Conservation (phyloP, 2,888 invertebrate genomes). For the Melinaea menophilus region DNA sequence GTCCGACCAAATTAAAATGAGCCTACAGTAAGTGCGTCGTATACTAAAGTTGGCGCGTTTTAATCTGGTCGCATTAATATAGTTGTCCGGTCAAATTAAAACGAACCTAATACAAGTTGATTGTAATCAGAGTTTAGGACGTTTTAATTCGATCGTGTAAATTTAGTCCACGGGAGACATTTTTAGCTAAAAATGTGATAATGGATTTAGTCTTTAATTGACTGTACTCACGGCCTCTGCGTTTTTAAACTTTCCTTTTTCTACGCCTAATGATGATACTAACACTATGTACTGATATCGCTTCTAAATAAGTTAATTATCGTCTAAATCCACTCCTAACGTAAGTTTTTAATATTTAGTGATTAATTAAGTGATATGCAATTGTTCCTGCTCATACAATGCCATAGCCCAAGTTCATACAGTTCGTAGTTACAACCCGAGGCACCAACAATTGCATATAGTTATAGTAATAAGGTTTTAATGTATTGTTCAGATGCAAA, state of each 20-base stretch:
- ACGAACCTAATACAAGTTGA: constrained; percentile 27
- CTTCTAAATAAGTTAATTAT: constrained; percentile 60
- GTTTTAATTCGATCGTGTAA: constrained; percentile 43
- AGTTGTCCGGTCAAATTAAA: constrained; percentile 40
- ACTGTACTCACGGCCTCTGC: constrained; percentile 46
- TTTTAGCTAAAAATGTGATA: constrained; percentile 60
- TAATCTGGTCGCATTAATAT: too few species aligned
- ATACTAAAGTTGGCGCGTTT: too few species aligned
- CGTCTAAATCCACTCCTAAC: constrained; percentile 72
- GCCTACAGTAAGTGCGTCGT: too few species aligned
- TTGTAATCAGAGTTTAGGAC: constrained; percentile 16
- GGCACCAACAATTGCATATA: constrained; percentile 71
- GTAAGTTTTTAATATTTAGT: constrained; percentile 55
- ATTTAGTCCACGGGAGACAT: constrained; percentile 47
- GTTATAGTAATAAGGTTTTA: constrained; percentile 70
- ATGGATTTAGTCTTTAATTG: constrained; percentile 73
- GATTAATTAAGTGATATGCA: constrained; percentile 67
- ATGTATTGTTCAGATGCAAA: constrained; percentile 78
- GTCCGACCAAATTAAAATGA: too few species aligned
- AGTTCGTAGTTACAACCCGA: constrained; percentile 28
- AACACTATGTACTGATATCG: constrained; percentile 26
- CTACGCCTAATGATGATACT: constrained; percentile 29
- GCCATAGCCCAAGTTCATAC: constrained; percentile 47
- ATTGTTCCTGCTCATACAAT: constrained; percentile 65
- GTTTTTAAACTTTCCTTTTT: constrained; percentile 25